Evolutionary conservation across 2,797 vertebrate genomes (phyloP).

Genomic region (Malurus leucopterus): DNA sequence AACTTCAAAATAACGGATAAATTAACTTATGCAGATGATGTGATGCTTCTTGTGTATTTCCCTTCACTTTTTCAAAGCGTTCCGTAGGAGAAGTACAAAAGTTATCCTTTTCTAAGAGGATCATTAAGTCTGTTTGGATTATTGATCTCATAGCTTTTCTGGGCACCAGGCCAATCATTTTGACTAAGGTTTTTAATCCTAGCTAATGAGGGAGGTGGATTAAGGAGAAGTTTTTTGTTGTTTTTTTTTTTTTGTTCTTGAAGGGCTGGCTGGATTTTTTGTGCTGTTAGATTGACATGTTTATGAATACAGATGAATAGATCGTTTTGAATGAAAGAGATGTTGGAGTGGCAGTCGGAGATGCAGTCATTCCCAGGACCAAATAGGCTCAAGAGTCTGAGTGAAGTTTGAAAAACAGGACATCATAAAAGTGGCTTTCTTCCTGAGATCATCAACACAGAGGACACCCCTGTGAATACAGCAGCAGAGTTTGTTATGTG

Average conservation of each 20-base stretch:
- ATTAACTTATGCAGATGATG: constrained; percentile 9
- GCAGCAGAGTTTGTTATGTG: not conserved
- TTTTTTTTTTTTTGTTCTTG: not conserved
- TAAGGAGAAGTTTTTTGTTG: constrained; percentile 2
- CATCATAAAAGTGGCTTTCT: not conserved
- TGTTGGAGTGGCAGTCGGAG: not conserved
- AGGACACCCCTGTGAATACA: not conserved
- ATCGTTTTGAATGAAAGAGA: constrained; percentile 15
- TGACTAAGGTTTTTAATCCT: constrained; percentile 48
- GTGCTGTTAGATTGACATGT: constrained; percentile 13
- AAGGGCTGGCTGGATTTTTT: constrained; percentile 15
- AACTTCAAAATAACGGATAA: not conserved
- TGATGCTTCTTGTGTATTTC: constrained; percentile 17
- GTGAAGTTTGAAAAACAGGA: not conserved
- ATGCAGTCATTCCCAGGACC: constrained; percentile 21
- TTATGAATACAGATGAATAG: constrained; percentile 39
- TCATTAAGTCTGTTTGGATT: constrained; percentile 55
- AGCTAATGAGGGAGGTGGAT: constrained; percentile 35
- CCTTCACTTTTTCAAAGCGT: not conserved
- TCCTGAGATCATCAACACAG: not conserved
- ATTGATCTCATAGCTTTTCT: constrained; percentile 56
- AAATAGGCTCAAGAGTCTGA: not conserved
- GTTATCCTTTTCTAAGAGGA: constrained; percentile 35
- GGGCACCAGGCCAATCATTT: constrained; percentile 34
- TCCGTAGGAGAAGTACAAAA: constrained; percentile 21